Percentiles rank a stretch among this genome's conserved stretches.
Evolutionary conservation across 2,888 invertebrate species (phyloP).

Genomic region (Brachyopa scutellaris): DNA sequence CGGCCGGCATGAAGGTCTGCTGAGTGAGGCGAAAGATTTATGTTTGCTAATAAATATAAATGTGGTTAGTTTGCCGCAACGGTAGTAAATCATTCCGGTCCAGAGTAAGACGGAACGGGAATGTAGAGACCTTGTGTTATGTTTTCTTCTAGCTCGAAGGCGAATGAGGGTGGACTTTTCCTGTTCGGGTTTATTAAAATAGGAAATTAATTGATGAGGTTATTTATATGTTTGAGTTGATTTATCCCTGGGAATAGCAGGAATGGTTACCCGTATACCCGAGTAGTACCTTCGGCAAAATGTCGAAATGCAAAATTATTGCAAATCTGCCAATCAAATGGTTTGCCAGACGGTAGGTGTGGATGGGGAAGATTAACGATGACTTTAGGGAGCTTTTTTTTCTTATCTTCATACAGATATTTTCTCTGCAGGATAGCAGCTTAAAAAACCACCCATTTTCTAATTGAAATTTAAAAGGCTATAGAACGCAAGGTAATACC

Average conservation of each 20-base stretch:
- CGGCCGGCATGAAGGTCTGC: background rate
- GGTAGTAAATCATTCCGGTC: constrained; percentile 62
- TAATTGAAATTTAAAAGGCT: too few species aligned
- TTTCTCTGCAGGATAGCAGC: too few species aligned
- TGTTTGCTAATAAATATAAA: constrained; percentile 71
- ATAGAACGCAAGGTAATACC: too few species aligned
- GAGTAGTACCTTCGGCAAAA: constrained; percentile 7
- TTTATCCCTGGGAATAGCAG: constrained; percentile 40
- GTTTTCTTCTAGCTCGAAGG: constrained; percentile 10
- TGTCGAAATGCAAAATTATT: constrained; percentile 43
- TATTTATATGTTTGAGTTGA: constrained; percentile 61
- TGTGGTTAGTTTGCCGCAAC: constrained; percentile 66
- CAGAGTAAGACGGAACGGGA: constrained; percentile 4
- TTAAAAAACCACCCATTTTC: too few species aligned
- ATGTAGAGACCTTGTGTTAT: constrained; percentile 13
- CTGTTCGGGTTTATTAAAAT: constrained; percentile 69
- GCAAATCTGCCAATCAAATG: too few species aligned
- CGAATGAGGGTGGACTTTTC: constrained; percentile 46
- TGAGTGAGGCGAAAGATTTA: constrained; percentile 61
- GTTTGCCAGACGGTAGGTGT: too few species aligned
- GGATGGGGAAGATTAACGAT: too few species aligned
- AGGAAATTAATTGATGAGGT: constrained; percentile 69
- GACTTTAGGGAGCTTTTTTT: too few species aligned
- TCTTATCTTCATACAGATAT: too few species aligned
- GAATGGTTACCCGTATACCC: background rate